Base-by-base conservation (phyloP, 2,888 invertebrate species). In the Meta bourneti region DNA sequence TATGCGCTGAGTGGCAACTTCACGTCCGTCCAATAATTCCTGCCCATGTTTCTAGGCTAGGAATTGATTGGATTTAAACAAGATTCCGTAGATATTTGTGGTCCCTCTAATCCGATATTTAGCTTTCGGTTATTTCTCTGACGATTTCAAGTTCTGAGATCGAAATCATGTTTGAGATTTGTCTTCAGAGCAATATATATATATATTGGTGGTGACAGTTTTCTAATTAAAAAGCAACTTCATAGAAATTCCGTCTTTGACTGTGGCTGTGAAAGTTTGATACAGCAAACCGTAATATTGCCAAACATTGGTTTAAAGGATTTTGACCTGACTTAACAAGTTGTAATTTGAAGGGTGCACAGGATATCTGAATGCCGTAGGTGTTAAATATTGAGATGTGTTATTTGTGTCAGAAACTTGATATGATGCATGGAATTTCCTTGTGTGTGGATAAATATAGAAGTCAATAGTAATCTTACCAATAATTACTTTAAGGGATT, bases 81-180 rank as follows among this genome's bases (percentile, higher is more conserved):
- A 34, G 70, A 70, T 81, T n/a, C 34, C n/a, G 48, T 49, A 49
- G 19, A 48, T 20, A 71, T 81, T 70, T 81, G 9, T 49, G 81
- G 70, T 6, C n/a, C n/a, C 34, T 9, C 49, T 81, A 81, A 70
- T 70, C 69, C 70, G 70, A 70, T 81, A 81, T 81, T 81, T 81
- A 19, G 81, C 81, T 70, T 70, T 70, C n/a, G 81, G 81, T 70
- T 81, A 81, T 81, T 81, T 81, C 81, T 70, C n/a, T 16, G 69
- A 70, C 54, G 34, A 20, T 61, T 77, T 49, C 49, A 16, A 19
- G 16, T 20, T 61, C 20, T 13, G 8, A 61, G 34, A 54, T 54
- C 34, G 54, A 79, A 79, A 79, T 79, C 52, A 54, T 79, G 54
- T 54, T 79, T 54, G 61, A 20, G 34, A 61, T 79, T 52, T 79